A percentile compares a stretch with the other conserved stretches of the same genome.
Evolutionary conservation across 2,888 invertebrate species (phyloP).

Genomic region (Phalangium opilio): DNA sequence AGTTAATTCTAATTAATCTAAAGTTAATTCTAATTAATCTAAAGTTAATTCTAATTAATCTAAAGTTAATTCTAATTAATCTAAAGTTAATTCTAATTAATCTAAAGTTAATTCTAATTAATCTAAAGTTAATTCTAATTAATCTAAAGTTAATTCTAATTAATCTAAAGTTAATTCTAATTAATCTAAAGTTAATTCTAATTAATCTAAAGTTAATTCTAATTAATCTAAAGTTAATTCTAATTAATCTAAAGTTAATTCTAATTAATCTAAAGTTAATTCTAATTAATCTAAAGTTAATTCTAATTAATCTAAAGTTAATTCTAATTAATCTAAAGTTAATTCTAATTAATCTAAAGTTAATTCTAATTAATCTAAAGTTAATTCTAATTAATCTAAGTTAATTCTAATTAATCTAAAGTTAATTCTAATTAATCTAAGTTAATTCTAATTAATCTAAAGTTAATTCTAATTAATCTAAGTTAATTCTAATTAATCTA

Average conservation of each 20-base stretch:
- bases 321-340: too few species aligned
- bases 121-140: neutral
- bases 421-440: neutral
- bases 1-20: constrained; percentile 8
- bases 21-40: neutral
- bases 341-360: constrained; percentile 6
- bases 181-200: constrained; percentile 2
- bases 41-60: neutral
- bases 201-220: neutral
- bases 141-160: neutral
- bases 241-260: too few species aligned
- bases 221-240: neutral
- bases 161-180: too few species aligned
- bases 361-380: neutral
- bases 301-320: neutral
- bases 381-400: neutral
- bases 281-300: neutral
- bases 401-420: constrained; percentile 3
- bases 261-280: constrained; percentile 1
- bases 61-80: neutral
- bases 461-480: neutral
- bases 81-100: constrained; percentile 8
- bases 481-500: constrained; percentile 8
- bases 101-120: neutral
- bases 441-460: neutral